These are phyloP conservation scores for Notechis scutatus DNA, from an alignment of 2,113 vertebrate genomes.

Conservation along the genomic window DNA sequence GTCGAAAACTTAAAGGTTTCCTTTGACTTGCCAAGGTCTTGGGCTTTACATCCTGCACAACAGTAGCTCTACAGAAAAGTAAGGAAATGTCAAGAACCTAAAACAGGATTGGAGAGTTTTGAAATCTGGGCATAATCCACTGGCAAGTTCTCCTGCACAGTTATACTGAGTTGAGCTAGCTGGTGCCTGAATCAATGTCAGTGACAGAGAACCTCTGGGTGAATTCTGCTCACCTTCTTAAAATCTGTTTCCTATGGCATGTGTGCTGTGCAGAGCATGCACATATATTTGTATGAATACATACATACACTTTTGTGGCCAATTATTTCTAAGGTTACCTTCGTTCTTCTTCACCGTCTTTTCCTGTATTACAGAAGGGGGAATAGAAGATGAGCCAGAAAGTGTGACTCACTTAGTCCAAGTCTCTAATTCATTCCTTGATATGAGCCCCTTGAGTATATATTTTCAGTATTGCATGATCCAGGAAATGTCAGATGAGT, in stretches of 20 bases:
- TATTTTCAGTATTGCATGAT: too few relatives aligned
- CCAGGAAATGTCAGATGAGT: not conserved
- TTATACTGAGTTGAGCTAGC: not conserved
- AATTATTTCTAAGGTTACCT: not conserved
- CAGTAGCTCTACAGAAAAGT: not conserved
- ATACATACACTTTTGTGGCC: not conserved
- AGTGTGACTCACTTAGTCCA: not conserved
- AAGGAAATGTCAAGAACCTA: not conserved
- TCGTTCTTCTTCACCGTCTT: not conserved
- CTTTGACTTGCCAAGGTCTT: not conserved
- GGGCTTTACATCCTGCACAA: not conserved
- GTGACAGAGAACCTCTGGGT: not conserved
- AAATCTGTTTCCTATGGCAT: not conserved
- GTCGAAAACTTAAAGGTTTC: not conserved
- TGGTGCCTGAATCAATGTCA: not conserved
- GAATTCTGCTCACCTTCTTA: not conserved
- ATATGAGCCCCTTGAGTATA: not conserved
- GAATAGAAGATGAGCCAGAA: not conserved
- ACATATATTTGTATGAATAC: not conserved
- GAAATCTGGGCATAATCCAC: not conserved
- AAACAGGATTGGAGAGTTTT: not conserved
- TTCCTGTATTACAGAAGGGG: not conserved
- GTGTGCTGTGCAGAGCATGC: not conserved
- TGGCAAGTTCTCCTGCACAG: not conserved
- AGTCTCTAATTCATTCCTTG: not conserved